Percentiles rank a stretch among this genome's conserved stretches.
These are phyloP conservation scores for Metacarcinus magister DNA, from an alignment of 2,888 invertebrate species.

Conservation along the genomic window DNA sequence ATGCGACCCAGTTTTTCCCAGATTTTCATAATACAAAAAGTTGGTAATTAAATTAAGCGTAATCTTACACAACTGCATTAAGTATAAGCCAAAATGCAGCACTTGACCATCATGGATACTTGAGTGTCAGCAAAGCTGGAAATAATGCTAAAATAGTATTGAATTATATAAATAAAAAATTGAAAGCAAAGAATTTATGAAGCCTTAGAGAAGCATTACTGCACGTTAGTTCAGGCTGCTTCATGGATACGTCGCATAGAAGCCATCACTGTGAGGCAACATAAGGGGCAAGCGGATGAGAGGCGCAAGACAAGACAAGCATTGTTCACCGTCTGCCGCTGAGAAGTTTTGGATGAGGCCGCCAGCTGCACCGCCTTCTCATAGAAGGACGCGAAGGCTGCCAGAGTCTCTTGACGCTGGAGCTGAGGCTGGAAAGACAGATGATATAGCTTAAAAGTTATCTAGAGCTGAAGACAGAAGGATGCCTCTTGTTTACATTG, in stretches of 20 bases:
- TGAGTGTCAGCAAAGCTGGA: neutral
- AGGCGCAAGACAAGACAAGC: neutral
- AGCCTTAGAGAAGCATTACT: neutral
- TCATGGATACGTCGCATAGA: neutral
- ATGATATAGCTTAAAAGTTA: neutral
- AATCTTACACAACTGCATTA: neutral
- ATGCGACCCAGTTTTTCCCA: too few relatives aligned
- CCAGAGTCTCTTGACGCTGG: neutral
- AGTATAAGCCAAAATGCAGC: neutral
- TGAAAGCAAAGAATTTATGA: neutral
- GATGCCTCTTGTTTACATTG: neutral
- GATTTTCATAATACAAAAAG: neutral
- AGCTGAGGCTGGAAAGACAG: neutral
- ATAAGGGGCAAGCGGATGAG: neutral
- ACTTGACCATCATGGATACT: neutral
- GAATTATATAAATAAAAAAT: neutral
- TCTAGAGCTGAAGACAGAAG: neutral
- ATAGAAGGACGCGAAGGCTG: conserved; percentile 29
- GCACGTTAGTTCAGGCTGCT: neutral
- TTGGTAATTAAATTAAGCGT: neutral
- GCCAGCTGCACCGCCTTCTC: neutral
- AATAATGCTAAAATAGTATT: neutral
- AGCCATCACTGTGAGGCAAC: neutral
- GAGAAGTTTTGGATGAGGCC: neutral
- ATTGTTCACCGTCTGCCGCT: conserved; percentile 7